Percentiles rank a stretch among this genome's conserved stretches.
Conservation (phyloP, 2,888 invertebrate genomes). For the Tenthredo mesomela region DNA sequence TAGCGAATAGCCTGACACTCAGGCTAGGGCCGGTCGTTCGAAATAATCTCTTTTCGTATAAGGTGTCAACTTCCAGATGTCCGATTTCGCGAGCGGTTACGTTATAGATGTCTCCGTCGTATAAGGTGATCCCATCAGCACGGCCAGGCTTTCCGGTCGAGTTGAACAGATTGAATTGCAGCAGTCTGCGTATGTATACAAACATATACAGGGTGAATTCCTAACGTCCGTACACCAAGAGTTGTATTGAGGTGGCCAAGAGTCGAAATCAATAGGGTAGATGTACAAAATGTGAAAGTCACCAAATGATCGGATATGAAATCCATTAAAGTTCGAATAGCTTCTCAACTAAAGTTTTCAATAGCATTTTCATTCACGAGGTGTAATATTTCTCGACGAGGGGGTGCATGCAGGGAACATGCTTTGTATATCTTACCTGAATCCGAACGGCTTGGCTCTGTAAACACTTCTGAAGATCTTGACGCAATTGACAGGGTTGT, state of each 20-base stretch:
- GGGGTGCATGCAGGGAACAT: background rate
- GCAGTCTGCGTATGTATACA: conserved; percentile 79
- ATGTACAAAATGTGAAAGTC: background rate
- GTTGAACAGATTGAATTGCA: conserved; percentile 96
- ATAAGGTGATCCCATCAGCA: conserved; percentile 91
- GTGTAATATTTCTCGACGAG: background rate
- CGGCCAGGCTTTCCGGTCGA: conserved; percentile 90
- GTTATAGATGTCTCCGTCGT: conserved; percentile 96
- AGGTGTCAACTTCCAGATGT: conserved; percentile 86
- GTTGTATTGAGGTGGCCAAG: too few relatives aligned
- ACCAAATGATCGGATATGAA: background rate
- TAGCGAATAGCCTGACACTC: conserved; percentile 95
- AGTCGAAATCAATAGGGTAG: background rate
- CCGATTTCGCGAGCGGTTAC: conserved; percentile 87
- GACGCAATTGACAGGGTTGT: conserved; percentile 97
- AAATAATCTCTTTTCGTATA: conserved; percentile 87
- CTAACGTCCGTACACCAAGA: background rate
- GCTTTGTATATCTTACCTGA: conserved; percentile 79
- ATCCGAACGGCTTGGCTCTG: conserved; percentile 92
- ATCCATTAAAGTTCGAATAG: conserved; percentile 13
- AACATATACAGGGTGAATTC: background rate
- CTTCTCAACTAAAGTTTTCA: background rate
- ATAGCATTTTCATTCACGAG: background rate
- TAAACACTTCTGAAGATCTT: conserved; percentile 96
- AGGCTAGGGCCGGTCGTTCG: conserved; percentile 89